Evolutionary conservation across 2,888 invertebrate genomes (phyloP).

Genomic region (Drosophila meridionalis): DNA sequence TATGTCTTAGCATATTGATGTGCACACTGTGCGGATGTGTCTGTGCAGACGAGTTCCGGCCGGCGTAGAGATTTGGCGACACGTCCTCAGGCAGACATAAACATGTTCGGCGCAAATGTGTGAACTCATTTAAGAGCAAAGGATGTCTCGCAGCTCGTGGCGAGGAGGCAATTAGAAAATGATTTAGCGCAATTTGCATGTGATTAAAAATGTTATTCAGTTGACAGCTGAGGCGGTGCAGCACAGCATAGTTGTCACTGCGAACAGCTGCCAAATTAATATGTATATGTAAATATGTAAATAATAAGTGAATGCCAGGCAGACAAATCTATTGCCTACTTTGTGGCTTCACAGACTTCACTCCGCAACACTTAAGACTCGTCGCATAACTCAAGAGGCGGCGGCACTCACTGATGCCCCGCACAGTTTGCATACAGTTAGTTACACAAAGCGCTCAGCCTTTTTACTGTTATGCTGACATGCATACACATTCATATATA

Average conservation of each 20-base stretch:
- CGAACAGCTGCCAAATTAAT: slow-evolving; percentile 41
- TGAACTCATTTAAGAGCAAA: slow-evolving; percentile 54
- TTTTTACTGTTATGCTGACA: slow-evolving; percentile 60
- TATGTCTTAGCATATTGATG: slow-evolving; percentile 41
- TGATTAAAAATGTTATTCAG: slow-evolving; percentile 59
- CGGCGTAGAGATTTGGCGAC: slow-evolving; percentile 51
- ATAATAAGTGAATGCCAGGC: slow-evolving; percentile 27
- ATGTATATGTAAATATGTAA: slow-evolving; percentile 33
- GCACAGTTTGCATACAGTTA: slow-evolving; percentile 71
- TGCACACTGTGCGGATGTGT: not conserved
- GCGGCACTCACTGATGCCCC: slow-evolving; percentile 38
- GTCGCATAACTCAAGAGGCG: slow-evolving; percentile 70
- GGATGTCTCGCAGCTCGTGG: slow-evolving; percentile 29
- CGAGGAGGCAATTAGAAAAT: slow-evolving; percentile 70
- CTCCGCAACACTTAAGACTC: slow-evolving; percentile 17
- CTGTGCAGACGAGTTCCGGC: slow-evolving; percentile 15
- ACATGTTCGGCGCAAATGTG: slow-evolving; percentile 55
- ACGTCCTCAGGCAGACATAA: slow-evolving; percentile 54
- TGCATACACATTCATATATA: not conserved
- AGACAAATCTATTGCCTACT: slow-evolving; percentile 30
- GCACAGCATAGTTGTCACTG: slow-evolving; percentile 21
- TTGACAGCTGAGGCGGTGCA: slow-evolving; percentile 5
- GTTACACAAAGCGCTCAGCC: slow-evolving; percentile 64
- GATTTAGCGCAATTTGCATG: slow-evolving; percentile 67
- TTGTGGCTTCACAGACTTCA: slow-evolving; percentile 11